Evolutionary conservation across 2,888 invertebrate genomes (phyloP).

Genomic region (Syrphus vitripennis): DNA sequence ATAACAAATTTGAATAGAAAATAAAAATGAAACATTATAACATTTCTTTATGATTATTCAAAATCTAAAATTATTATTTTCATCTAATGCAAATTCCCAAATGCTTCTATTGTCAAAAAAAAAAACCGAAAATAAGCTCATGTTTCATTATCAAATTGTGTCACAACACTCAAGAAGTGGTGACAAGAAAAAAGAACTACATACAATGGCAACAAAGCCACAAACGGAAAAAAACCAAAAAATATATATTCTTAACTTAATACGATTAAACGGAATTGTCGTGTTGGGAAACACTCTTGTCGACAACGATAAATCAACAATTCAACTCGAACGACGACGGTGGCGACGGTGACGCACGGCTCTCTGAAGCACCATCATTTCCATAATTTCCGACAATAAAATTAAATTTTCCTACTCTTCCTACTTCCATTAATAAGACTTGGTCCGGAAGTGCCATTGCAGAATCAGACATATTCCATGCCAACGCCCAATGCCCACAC

Average conservation of each 20-base stretch:
- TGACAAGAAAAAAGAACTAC: not conserved
- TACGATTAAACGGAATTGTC: constrained; percentile 50
- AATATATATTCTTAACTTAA: constrained; percentile 20
- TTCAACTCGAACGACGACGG: constrained; percentile 73
- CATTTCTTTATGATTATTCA: not conserved
- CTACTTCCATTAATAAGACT: constrained; percentile 45
- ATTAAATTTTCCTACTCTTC: constrained; percentile 61
- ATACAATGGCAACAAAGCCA: not conserved
- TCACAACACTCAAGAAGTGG: not conserved
- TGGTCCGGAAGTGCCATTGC: constrained; percentile 9
- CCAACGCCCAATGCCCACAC: not conserved
- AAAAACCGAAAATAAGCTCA: constrained; percentile 3
- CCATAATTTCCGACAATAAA: constrained; percentile 72
- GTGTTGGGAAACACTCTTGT: constrained; percentile 27
- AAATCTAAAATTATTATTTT: not conserved
- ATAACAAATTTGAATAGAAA: too few species aligned
- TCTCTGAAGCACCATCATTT: constrained; percentile 71
- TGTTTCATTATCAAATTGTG: not conserved
- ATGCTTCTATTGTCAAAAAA: not conserved
- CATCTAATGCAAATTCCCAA: not conserved
- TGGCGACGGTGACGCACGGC: not conserved
- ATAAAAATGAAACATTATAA: too few species aligned
- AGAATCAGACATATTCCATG: not conserved
- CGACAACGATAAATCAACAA: constrained; percentile 78
- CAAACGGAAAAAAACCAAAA: not conserved